A percentile compares a stretch with the other conserved stretches of the same genome.
phyloP scores from a whole-genome alignment of 2,113 vertebrate species.

The Gopherus flavomarginatus region DNA sequence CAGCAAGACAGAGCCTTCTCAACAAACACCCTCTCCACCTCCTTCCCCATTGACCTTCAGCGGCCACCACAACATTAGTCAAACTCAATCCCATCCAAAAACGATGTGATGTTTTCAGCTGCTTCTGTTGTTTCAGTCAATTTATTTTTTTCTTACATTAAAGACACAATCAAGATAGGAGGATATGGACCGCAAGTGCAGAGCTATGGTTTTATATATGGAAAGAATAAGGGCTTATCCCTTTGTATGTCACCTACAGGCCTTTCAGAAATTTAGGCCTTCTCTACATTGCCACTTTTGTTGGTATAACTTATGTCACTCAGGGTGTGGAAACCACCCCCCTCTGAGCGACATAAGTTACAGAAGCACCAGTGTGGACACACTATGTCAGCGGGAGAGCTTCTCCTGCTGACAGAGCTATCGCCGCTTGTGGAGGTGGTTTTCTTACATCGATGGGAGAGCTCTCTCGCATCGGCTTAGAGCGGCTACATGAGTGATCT shows the following conservation, averaged over 20 bases:
- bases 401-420: too few relatives aligned
- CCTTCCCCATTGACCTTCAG: background rate
- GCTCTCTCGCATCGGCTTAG: too few relatives aligned
- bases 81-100: background rate
- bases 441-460: too few relatives aligned
- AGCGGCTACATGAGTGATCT: too few relatives aligned
- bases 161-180: slow-evolving; percentile 6
- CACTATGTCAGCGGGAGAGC: too few relatives aligned
- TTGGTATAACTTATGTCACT: too few relatives aligned
- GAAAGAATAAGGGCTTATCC: slow-evolving; percentile 6
- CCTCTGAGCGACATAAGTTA: too few relatives aligned
- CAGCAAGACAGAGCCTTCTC: background rate
- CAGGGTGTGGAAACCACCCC: too few relatives aligned
- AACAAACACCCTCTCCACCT: background rate
- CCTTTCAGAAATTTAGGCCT: background rate
- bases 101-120: background rate
- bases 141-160: slow-evolving; percentile 34
- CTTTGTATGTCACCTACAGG: background rate
- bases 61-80: background rate
- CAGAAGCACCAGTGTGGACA: too few relatives aligned
- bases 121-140: background rate
- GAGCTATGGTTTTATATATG: background rate
- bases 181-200: slow-evolving; percentile 28
- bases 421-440: too few relatives aligned
- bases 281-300: too few relatives aligned